phyloP scores from a whole-genome alignment of 2,888 invertebrate genomes.

The Heliconius erato region DNA sequence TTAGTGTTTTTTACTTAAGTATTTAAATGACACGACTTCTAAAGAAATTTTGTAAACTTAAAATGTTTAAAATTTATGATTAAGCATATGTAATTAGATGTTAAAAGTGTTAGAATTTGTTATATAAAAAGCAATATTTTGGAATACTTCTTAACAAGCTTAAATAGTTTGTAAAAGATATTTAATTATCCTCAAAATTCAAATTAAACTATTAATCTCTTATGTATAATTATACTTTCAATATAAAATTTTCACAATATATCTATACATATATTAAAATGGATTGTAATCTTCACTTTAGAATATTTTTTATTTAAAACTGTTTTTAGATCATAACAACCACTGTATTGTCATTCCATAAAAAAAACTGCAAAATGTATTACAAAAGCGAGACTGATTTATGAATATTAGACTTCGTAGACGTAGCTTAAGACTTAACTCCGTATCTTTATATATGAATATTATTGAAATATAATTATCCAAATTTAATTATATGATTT shows the following conservation, averaged over 20 bases:
- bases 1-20: no score
- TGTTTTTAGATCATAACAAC: background rate
- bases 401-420: constrained; percentile 39
- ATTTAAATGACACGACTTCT: background rate
- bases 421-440: constrained; percentile 37
- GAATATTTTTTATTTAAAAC: background rate
- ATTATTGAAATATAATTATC: constrained; percentile 40
- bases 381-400: constrained; percentile 52
- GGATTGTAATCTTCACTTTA: background rate
- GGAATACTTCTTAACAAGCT: background rate
- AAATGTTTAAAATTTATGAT: background rate
- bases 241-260: background rate
- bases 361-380: constrained; percentile 44
- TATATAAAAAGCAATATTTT: constrained; percentile 16
- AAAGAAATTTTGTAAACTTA: background rate
- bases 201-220: background rate
- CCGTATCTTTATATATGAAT: constrained; percentile 38
- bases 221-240: background rate
- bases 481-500: constrained; percentile 17
- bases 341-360: constrained; percentile 47
- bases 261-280: background rate
- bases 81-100: background rate
- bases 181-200: background rate
- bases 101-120: background rate
- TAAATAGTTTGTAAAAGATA: constrained; percentile 2